Evolutionary conservation across 2,888 invertebrate genomes (phyloP).

Genomic region (Eupithecia vulgata): DNA sequence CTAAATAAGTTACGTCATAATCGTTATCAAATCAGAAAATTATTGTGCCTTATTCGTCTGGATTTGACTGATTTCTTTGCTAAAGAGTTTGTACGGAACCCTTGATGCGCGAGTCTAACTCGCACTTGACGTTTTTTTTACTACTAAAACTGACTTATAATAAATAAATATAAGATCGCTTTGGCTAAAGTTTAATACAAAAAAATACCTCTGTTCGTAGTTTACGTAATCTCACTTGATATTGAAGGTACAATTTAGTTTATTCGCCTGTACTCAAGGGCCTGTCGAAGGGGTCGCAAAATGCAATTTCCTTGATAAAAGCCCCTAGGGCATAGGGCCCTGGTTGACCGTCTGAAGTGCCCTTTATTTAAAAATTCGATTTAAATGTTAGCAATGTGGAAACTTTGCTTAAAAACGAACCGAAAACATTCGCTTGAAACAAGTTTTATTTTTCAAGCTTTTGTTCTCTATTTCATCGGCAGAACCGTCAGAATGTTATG

Average conservation of each 20-base stretch:
- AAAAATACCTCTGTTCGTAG: slow-evolving; percentile 7
- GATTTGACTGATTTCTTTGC: too few relatives aligned
- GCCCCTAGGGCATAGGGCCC: slow-evolving; percentile 57
- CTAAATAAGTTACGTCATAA: too few relatives aligned
- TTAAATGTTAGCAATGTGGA: slow-evolving; percentile 20
- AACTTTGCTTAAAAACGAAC: not conserved
- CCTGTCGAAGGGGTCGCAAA: slow-evolving; percentile 55
- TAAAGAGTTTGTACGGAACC: too few relatives aligned
- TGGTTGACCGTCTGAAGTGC: slow-evolving; percentile 59
- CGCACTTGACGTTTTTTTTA: too few relatives aligned
- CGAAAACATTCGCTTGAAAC: not conserved
- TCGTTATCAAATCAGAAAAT: too few relatives aligned
- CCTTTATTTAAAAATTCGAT: slow-evolving; percentile 35
- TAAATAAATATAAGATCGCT: not conserved
- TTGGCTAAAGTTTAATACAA: not conserved
- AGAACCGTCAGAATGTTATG: not conserved
- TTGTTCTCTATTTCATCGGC: not conserved
- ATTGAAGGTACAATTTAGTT: slow-evolving; percentile 50
- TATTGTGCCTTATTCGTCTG: too few relatives aligned
- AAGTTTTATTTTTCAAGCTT: not conserved
- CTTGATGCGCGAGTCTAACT: too few relatives aligned
- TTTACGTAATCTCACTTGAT: slow-evolving; percentile 23
- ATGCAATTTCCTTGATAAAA: slow-evolving; percentile 77
- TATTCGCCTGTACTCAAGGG: slow-evolving; percentile 40
- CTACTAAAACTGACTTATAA: too few relatives aligned